Conservation (phyloP, 2,113 vertebrate genomes). For the Proterorhinus semilunaris region DNA sequence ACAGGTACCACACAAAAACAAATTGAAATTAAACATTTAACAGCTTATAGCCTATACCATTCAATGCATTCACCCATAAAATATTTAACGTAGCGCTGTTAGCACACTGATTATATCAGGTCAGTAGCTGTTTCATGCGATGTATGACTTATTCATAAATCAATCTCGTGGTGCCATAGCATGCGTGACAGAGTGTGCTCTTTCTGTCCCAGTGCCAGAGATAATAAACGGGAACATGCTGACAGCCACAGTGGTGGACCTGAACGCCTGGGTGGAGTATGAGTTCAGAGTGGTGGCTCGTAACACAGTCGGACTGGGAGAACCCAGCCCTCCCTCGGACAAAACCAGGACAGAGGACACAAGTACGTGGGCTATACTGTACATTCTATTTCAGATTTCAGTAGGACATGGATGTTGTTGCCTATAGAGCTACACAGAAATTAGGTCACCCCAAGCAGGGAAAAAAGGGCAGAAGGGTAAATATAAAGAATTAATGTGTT, state of each 20-base stretch:
- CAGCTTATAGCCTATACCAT: too few relatives aligned
- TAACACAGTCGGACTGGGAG: slow-evolving; percentile 90
- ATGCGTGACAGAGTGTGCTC: neutral
- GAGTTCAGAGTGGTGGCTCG: slow-evolving; percentile 93
- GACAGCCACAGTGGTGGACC: slow-evolving; percentile 88
- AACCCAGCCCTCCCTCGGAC: slow-evolving; percentile 89
- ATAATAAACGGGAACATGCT: slow-evolving; percentile 85
- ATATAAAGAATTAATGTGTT: too few relatives aligned
- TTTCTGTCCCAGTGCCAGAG: slow-evolving; percentile 80
- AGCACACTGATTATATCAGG: neutral
- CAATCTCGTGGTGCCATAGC: neutral
- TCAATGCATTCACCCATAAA: neutral
- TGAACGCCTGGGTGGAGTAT: slow-evolving; percentile 98
- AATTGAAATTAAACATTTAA: neutral
- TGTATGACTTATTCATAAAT: neutral
- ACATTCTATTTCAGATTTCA: neutral
- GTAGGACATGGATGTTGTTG: neutral
- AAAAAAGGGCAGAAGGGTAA: too few relatives aligned
- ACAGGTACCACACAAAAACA: slow-evolving; percentile 77
- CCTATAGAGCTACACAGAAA: neutral
- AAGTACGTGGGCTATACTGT: slow-evolving; percentile 77
- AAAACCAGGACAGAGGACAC: slow-evolving; percentile 96
- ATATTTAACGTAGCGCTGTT: neutral
- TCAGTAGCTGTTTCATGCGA: neutral
- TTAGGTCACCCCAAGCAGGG: neutral